Percentiles rank a stretch among this genome's conserved stretches.
Conservation (phyloP, 2,797 vertebrate species). For the Catharus ustulatus region DNA sequence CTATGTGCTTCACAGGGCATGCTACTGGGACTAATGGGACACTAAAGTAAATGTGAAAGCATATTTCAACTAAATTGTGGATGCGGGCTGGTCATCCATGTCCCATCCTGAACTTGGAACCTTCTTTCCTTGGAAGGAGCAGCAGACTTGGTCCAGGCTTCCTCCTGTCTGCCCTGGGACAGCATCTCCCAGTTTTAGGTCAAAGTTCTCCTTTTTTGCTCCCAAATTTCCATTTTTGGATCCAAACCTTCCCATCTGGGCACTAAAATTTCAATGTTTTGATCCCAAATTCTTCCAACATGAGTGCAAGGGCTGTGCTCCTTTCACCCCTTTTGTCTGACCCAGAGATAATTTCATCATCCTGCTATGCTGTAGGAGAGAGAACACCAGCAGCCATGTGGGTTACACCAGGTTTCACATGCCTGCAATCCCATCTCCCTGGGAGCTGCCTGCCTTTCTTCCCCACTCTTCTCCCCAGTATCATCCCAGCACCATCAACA, state of each 20-base stretch:
- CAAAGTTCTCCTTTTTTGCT: too few relatives aligned
- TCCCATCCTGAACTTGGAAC: background rate
- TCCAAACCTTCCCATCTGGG: too few relatives aligned
- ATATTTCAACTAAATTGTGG: background rate
- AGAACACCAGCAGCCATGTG: background rate
- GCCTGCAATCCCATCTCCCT: background rate
- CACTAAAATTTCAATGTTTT: too few relatives aligned
- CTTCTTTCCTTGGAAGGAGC: background rate
- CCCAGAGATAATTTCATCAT: background rate
- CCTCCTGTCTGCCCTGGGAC: background rate
- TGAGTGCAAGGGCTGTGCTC: rapidly evolving
- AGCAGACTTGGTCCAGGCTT: background rate
- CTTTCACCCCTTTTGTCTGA: background rate
- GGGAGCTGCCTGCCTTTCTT: background rate
- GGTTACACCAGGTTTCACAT: background rate
- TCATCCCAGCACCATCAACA: background rate
- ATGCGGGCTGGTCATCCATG: background rate
- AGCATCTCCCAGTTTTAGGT: background rate
- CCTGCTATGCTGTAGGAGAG: background rate
- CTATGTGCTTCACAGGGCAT: background rate
- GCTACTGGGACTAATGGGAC: background rate
- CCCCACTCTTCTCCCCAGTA: background rate
- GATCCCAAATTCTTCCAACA: background rate
- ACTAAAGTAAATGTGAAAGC: background rate
- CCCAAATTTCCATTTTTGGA: too few relatives aligned